Conservation (phyloP, 2,113 vertebrate genomes). For the Bubo blakistoni region DNA sequence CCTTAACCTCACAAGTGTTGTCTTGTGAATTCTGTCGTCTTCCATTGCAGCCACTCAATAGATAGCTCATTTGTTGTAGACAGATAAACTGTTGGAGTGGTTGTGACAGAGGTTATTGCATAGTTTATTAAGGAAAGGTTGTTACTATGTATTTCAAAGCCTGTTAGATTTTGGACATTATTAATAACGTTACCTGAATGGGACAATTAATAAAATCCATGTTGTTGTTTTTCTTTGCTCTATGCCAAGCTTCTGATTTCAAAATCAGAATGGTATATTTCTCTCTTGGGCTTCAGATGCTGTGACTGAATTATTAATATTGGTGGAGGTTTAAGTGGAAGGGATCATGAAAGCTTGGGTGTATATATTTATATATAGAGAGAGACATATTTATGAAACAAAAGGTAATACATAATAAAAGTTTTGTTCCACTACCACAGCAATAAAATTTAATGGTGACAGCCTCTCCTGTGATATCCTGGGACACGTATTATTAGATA, state of each 20-base stretch:
- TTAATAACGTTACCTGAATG: neutral
- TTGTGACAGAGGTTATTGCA: neutral
- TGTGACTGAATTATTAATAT: neutral
- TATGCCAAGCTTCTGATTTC: neutral
- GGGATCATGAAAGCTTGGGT: neutral
- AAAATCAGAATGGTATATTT: neutral
- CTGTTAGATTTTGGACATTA: neutral
- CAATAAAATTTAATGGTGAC: neutral
- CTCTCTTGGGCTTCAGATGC: neutral
- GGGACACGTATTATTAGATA: neutral
- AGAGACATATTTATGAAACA: neutral
- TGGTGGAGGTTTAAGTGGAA: neutral
- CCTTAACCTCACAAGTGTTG: neutral
- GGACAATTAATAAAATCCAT: neutral
- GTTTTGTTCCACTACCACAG: neutral
- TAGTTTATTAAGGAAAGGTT: neutral
- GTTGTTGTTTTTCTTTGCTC: neutral
- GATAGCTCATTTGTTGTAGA: neutral
- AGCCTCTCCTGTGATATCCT: neutral
- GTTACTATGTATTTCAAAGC: neutral
- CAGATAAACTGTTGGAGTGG: neutral
- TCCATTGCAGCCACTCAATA: neutral
- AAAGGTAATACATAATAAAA: neutral
- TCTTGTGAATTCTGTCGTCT: neutral
- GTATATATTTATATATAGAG: neutral